Evolutionary conservation across 2,888 invertebrate species (phyloP).

Genomic region (Drosophila niveifrons): DNA sequence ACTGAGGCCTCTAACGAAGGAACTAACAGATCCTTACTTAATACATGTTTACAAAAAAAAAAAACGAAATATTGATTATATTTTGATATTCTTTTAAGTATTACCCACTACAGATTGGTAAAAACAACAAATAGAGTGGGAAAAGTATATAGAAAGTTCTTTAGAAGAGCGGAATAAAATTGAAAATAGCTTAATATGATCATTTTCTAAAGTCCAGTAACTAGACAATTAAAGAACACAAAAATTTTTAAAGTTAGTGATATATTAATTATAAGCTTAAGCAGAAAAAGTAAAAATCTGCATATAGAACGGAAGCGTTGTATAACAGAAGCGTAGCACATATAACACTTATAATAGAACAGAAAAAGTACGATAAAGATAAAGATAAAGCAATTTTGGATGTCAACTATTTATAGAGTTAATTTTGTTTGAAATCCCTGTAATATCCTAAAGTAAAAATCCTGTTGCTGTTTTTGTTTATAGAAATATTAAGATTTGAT

Average conservation of each 20-base stretch:
- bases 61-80: conserved; percentile 15
- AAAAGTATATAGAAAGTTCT: not conserved
- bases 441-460: no score
- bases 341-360: not conserved
- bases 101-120: conserved; percentile 20
- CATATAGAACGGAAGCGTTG: not conserved
- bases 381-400: no score
- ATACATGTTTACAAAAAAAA: conserved; percentile 3
- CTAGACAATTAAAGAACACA: not conserved
- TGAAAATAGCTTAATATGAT: not conserved
- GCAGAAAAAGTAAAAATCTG: conserved; percentile 11
- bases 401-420: no score
- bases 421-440: no score
- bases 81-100: conserved; percentile 14
- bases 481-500: no score
- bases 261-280: conserved; percentile 40
- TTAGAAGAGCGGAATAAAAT: not conserved
- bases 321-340: conserved; percentile 8
- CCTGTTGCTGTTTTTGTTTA: no score
- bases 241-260: not conserved
- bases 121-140: conserved; percentile 7
- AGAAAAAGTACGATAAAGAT: not conserved
- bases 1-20: conserved; percentile 22
- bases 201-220: not conserved
- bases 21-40: conserved; percentile 16